Evolutionary conservation across 2,888 invertebrate species (phyloP).

Genomic region (Platycnemis pennipes): DNA sequence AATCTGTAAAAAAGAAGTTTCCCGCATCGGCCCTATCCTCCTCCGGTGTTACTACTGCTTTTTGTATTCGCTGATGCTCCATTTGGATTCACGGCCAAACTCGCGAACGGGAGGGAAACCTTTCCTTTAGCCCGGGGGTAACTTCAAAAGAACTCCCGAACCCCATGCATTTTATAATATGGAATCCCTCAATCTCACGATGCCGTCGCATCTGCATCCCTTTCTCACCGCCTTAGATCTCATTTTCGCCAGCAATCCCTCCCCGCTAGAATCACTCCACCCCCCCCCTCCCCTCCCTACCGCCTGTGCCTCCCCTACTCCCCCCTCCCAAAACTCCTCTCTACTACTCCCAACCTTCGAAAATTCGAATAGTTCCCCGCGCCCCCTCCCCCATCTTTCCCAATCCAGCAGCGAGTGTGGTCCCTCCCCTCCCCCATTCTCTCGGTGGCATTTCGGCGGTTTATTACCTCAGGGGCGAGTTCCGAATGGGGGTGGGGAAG

Average conservation of each 20-base stretch:
- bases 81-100: conserved; percentile 42
- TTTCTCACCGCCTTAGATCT: conserved; percentile 34
- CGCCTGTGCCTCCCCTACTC: background rate
- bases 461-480: conserved; percentile 2
- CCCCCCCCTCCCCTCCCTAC: background rate
- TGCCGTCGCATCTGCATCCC: conserved; percentile 18
- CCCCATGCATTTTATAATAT: conserved; percentile 63
- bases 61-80: conserved; percentile 19
- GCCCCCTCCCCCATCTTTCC: no score
- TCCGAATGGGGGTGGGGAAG: background rate
- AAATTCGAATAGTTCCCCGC: background rate
- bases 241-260: conserved; percentile 45
- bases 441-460: background rate
- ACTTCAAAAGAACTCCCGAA: conserved; percentile 54
- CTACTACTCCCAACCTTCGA: background rate
- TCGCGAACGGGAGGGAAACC: background rate
- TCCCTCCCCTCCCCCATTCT: background rate
- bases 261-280: background rate
- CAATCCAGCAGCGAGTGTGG: background rate
- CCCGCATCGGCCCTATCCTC: background rate
- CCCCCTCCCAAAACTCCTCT: background rate
- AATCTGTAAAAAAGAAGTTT: background rate
- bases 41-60: background rate
- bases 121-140: background rate
- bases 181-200: conserved; percentile 8